A percentile compares a stretch with the other conserved stretches of the same genome.
These are phyloP conservation scores for Alsophila aescularia DNA, from an alignment of 2,888 invertebrate genomes.

Conservation along the genomic window DNA sequence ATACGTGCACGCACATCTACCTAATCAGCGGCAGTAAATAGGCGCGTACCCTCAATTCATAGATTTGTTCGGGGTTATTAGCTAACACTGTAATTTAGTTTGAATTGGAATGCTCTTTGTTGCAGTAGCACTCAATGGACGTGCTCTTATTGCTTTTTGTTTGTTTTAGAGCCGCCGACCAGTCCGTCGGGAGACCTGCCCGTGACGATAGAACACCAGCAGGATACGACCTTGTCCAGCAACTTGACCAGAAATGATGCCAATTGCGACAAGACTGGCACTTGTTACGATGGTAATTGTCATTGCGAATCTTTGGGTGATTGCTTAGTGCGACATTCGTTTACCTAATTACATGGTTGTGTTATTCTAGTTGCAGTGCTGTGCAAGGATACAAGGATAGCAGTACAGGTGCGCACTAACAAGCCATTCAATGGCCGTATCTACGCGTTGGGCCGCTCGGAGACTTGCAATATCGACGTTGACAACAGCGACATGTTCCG, in stretches of 20 bases:
- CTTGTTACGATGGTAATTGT: constrained; percentile 95
- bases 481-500: constrained; percentile 96
- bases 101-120: constrained; percentile 39
- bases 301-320: too few species aligned
- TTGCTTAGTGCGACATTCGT: too few species aligned
- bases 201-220: constrained; percentile 90
- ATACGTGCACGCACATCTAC: constrained; percentile 57
- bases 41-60: constrained; percentile 48
- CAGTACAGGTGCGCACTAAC: constrained; percentile 96
- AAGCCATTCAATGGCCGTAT: constrained; percentile 97
- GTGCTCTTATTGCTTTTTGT: constrained; percentile 40
- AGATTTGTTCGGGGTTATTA: constrained; percentile 61
- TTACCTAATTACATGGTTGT: constrained; percentile 2
- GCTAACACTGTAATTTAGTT: constrained; percentile 39
- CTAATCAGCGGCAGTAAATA: constrained; percentile 59
- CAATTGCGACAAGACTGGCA: constrained; percentile 97
- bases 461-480: constrained; percentile 97
- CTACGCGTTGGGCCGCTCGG: constrained; percentile 96
- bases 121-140: constrained; percentile 24
- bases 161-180: constrained; percentile 80
- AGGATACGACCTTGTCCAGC: constrained; percentile 87
- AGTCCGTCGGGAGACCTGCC: constrained; percentile 85
- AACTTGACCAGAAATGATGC: constrained; percentile 91
- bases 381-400: constrained; percentile 97
- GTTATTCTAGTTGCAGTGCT: constrained; percentile 91